A percentile compares a stretch with the other conserved stretches of the same genome.
phyloP scores from a whole-genome alignment of 2,113 vertebrate species.

The Eonycteris spelaea region DNA sequence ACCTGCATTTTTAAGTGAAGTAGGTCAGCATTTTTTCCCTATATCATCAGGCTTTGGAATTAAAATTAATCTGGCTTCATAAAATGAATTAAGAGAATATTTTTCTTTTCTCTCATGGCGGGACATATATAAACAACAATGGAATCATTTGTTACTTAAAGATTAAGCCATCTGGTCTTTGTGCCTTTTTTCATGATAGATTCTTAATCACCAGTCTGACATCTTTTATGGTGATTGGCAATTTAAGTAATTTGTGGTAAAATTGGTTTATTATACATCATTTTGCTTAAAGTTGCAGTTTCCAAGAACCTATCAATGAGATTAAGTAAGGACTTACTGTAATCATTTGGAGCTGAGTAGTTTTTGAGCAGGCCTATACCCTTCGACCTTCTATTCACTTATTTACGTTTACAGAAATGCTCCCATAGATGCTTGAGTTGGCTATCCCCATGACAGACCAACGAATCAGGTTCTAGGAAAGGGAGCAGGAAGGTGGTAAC shows the following conservation, averaged over 20 bases:
- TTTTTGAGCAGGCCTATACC: neutral
- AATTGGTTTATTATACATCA: neutral
- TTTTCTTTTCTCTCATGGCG: neutral
- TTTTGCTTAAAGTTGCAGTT: neutral
- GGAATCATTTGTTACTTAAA: conserved; percentile 57
- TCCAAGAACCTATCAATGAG: neutral
- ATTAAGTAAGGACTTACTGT: neutral
- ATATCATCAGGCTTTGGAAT: neutral
- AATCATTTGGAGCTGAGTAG: neutral
- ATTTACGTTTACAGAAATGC: neutral
- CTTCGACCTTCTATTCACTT: neutral
- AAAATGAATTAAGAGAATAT: neutral
- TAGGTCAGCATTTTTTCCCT: neutral
- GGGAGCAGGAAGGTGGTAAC: neutral
- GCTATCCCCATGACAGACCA: neutral
- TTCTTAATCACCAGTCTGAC: conserved; percentile 31
- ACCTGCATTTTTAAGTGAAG: neutral
- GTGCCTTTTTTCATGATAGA: conserved; percentile 10
- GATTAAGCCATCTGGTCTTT: conserved; percentile 61
- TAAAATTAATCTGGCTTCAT: conserved; percentile 54
- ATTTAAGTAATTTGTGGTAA: conserved; percentile 45
- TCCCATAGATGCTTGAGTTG: neutral
- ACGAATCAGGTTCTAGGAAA: neutral
- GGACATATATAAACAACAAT: conserved; percentile 35
- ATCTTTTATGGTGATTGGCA: conserved; percentile 46